Conservation (phyloP, 1,140 invertebrate genomes). For the Aporrectodea caliginosa region DNA sequence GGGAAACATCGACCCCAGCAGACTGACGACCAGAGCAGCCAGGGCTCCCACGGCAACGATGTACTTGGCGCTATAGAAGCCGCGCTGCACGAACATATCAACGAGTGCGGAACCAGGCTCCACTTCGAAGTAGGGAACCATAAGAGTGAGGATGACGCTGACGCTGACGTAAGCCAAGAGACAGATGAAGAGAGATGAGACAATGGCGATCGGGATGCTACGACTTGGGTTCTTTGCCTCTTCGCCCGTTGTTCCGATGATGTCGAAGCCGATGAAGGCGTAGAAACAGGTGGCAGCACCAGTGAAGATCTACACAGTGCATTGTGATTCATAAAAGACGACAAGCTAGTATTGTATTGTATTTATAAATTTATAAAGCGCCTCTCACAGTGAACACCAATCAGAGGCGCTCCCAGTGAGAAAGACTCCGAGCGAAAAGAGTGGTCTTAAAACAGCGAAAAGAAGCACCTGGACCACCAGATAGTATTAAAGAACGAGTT, state of each 20-base stretch:
- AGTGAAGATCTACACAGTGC: slow-evolving; percentile 63
- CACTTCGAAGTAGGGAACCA: slow-evolving; percentile 40
- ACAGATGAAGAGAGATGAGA: slow-evolving; percentile 39
- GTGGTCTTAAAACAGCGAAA: too few species aligned
- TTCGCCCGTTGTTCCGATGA: slow-evolving; percentile 84
- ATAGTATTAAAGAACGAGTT: too few species aligned
- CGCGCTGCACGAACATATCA: slow-evolving; percentile 34
- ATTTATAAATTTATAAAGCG: too few species aligned
- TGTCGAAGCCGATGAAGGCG: slow-evolving; percentile 94
- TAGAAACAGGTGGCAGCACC: slow-evolving; percentile 95
- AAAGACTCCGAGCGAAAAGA: too few species aligned
- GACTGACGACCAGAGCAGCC: slow-evolving; percentile 59
- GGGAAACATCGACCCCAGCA: slow-evolving; percentile 85
- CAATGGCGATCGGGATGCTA: slow-evolving; percentile 44
- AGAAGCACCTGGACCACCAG: too few species aligned
- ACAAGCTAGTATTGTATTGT: too few species aligned
- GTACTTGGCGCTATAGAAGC: slow-evolving; percentile 44
- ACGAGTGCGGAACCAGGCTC: slow-evolving; percentile 16
- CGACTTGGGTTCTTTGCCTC: slow-evolving; percentile 46
- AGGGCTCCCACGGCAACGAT: slow-evolving; percentile 50
- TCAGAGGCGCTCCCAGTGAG: too few species aligned
- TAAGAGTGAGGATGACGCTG: slow-evolving; percentile 45
- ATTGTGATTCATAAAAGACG: too few species aligned
- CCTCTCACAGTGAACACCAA: too few species aligned
- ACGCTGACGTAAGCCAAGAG: slow-evolving; percentile 44